phyloP scores from a whole-genome alignment of 1,140 invertebrate genomes.

The Drosophila sulfurigaster region DNA sequence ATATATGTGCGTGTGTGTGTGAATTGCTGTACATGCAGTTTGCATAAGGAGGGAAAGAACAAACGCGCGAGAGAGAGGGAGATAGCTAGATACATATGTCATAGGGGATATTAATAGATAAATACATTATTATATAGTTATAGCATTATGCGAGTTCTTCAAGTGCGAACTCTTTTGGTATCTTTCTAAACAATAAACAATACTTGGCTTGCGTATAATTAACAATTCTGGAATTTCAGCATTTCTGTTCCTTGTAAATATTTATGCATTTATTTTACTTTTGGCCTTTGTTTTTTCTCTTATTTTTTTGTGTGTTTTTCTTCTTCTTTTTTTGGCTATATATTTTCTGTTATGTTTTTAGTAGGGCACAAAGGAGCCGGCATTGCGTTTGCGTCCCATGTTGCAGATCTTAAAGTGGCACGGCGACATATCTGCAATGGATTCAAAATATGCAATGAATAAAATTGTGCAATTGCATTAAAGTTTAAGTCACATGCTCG shows the following conservation, averaged over 20 bases:
- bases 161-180: slow-evolving; percentile 21
- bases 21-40: slow-evolving; percentile 29
- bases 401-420: slow-evolving; percentile 84
- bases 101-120: slow-evolving; percentile 15
- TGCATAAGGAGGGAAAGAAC: slow-evolving; percentile 17
- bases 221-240: slow-evolving; percentile 12
- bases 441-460: background rate
- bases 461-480: background rate
- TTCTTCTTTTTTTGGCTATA: background rate
- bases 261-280: slow-evolving; percentile 40
- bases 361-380: slow-evolving; percentile 53
- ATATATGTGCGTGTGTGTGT: slow-evolving; percentile 8
- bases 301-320: background rate
- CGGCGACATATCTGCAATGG: slow-evolving; percentile 71
- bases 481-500: background rate
- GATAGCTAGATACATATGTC: slow-evolving; percentile 4
- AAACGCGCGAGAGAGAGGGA: slow-evolving; percentile 18
- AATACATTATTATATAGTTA: slow-evolving; percentile 29
- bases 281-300: slow-evolving; percentile 16
- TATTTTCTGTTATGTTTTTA: slow-evolving; percentile 19
- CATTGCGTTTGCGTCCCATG: slow-evolving; percentile 79
- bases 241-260: slow-evolving; percentile 6
- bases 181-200: slow-evolving; percentile 39
- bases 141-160: slow-evolving; percentile 15
- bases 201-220: slow-evolving; percentile 34